Base-by-base conservation (phyloP, 2,797 vertebrate species). In the Anabacerthia variegaticeps region DNA sequence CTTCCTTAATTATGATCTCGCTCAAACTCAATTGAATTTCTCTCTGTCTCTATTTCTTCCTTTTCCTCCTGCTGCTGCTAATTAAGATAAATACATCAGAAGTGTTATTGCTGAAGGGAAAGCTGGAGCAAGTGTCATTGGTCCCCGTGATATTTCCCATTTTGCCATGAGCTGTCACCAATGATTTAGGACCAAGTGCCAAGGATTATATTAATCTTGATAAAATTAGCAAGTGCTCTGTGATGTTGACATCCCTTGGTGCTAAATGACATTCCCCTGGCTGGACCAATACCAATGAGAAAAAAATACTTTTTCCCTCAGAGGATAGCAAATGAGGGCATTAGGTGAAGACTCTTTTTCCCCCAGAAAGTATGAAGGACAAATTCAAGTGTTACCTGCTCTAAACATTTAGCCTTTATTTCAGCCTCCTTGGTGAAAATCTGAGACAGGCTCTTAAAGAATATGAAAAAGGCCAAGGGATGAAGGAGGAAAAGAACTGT, bases 81-180 rank as follows among this genome's bases (percentile, higher is more conserved):
- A 97, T 97, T 96, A 97, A 97, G 95, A 97, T 95, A 95, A 97
- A 97, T 95, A 91, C 59, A 59, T 93, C 95, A 97, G 90, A 97
- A 95, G 61, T 88, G 80, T 56, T 93, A 63, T 66, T 92, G 93
- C 96, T 96, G 76, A 92, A 95, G 79, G 91, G 88, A 89, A 93
- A 95, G 65, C 81, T 85, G 75, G 44, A 94, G 82, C 78, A 89
- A 96, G 92, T 97, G 94, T 95, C 95, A 92, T 85, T 89, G 76
- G 92, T 72, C 77, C 54, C 88, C 17, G 10, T 76, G 95, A 94
- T 86, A 95, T 88, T 96, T 95, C 87, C 79, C 73, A 78, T 79
- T 96, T 89, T 95, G 80, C 95, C 89, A 75, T 93, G 76, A 95
- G 87, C 93, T 96, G 94, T 95, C 94, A 82, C 81, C 89, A 88